A percentile compares a stretch with the other conserved stretches of the same genome.
Evolutionary conservation across 2,888 invertebrate genomes (phyloP).

Genomic region (Cyaniris semiargus): DNA sequence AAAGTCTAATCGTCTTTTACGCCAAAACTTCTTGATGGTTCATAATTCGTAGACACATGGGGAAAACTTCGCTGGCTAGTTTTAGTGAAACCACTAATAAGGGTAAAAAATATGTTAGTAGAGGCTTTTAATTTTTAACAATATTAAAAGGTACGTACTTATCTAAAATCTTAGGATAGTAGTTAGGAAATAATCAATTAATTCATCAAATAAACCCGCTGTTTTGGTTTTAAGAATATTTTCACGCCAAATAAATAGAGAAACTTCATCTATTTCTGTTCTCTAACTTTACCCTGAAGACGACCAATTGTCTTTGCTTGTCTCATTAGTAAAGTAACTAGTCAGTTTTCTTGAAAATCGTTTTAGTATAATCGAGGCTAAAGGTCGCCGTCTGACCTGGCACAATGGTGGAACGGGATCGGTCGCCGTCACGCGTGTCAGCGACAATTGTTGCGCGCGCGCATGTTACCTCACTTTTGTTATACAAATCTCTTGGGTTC

Average conservation of each 20-base stretch:
- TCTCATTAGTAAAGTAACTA: not conserved
- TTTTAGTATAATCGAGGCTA: not conserved
- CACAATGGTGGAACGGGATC: constrained; percentile 66
- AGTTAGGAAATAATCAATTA: too few relatives aligned
- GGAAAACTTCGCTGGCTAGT: not conserved
- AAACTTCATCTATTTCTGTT: too few relatives aligned
- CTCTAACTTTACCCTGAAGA: too few relatives aligned
- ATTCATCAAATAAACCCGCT: too few relatives aligned
- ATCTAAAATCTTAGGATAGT: too few relatives aligned
- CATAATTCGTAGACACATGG: not conserved
- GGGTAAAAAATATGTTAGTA: not conserved
- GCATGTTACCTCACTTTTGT: constrained; percentile 51
- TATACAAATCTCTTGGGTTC: constrained; percentile 53
- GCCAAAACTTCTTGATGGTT: not conserved
- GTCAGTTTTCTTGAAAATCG: not conserved
- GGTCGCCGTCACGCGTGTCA: constrained; percentile 57
- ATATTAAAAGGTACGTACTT: not conserved
- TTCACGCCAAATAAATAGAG: too few relatives aligned
- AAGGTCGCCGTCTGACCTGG: not conserved
- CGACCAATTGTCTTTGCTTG: too few relatives aligned
- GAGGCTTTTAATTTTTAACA: not conserved
- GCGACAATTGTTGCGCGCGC: constrained; percentile 48
- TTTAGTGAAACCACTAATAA: not conserved
- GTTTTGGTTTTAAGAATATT: too few relatives aligned
- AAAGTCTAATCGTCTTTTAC: constrained; percentile 1